Conservation (phyloP, 2,888 invertebrate genomes). For the Andrena trimmerana region DNA sequence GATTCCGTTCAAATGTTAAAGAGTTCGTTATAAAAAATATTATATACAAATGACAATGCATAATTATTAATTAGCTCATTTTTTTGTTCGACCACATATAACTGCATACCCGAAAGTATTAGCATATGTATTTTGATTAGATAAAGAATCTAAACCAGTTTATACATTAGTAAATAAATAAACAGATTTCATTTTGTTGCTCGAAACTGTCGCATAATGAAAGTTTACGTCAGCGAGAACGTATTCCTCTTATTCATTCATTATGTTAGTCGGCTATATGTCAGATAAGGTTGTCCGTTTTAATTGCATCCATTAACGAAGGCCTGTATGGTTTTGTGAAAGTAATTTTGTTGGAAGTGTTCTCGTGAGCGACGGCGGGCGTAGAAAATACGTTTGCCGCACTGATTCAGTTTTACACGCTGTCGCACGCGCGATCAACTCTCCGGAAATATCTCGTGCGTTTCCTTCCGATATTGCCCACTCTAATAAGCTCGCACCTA, state of each 20-base stretch:
- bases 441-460: slow-evolving; percentile 38
- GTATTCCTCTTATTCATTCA: background rate
- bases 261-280: background rate
- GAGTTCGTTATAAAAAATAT: too few relatives aligned
- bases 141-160: too few relatives aligned
- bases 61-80: too few relatives aligned
- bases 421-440: slow-evolving; percentile 50
- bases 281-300: background rate
- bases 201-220: background rate
- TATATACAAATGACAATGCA: too few relatives aligned
- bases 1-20: too few relatives aligned
- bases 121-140: too few relatives aligned
- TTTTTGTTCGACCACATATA: too few relatives aligned
- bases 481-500: slow-evolving; percentile 15
- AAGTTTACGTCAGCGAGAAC: slow-evolving; percentile 10
- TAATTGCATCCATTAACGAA: slow-evolving; percentile 13
- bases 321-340: slow-evolving; percentile 54
- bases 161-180: too few relatives aligned
- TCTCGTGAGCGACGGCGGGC: slow-evolving; percentile 11
- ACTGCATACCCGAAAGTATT: too few relatives aligned
- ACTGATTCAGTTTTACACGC: slow-evolving; percentile 67
- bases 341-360: slow-evolving; percentile 44
- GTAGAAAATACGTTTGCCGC: slow-evolving; percentile 63
- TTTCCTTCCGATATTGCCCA: slow-evolving; percentile 41
- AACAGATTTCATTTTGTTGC: too few relatives aligned